Conservation (phyloP, 2,888 invertebrate genomes). For the Parnassius smintheus region DNA sequence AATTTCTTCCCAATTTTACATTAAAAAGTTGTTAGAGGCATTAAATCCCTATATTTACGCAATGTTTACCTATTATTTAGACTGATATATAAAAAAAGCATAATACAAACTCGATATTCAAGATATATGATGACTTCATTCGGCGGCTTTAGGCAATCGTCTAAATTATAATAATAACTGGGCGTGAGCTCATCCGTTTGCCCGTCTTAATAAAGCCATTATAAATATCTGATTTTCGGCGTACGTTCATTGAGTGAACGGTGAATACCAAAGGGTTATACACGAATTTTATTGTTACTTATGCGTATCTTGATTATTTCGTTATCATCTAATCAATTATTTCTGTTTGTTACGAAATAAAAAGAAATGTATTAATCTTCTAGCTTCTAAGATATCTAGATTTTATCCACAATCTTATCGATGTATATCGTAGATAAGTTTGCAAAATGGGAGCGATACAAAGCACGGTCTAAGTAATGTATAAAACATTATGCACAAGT, state of each 20-base stretch:
- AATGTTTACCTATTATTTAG: conserved; percentile 29
- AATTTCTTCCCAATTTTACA: conserved; percentile 23
- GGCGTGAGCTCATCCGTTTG: conserved; percentile 71
- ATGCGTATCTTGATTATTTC: conserved; percentile 26
- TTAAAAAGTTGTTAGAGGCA: conserved; percentile 10
- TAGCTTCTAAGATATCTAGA: conserved; percentile 15
- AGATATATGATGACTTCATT: conserved; percentile 73
- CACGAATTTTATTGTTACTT: conserved; percentile 40
- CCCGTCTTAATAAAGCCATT: conserved; percentile 79
- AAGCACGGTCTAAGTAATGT: conserved; percentile 24
- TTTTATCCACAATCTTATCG: conserved; percentile 20
- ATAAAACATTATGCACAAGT: conserved; percentile 28
- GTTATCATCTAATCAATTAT: conserved; percentile 12
- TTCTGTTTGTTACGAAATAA: conserved; percentile 4
- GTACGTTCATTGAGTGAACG: conserved; percentile 57
- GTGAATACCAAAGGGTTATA: conserved; percentile 68
- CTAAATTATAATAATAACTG: conserved; percentile 81
- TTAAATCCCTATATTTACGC: conserved; percentile 16
- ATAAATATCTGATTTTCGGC: conserved; percentile 74
- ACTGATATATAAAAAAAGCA: conserved; percentile 26
- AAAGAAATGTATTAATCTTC: background rate
- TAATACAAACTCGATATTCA: conserved; percentile 43
- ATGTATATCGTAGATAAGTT: conserved; percentile 14
- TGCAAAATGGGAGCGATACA: conserved; percentile 21
- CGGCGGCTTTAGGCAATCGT: conserved; percentile 75